phyloP scores from a whole-genome alignment of 2,113 vertebrate genomes.

The Plecotus auritus region DNA sequence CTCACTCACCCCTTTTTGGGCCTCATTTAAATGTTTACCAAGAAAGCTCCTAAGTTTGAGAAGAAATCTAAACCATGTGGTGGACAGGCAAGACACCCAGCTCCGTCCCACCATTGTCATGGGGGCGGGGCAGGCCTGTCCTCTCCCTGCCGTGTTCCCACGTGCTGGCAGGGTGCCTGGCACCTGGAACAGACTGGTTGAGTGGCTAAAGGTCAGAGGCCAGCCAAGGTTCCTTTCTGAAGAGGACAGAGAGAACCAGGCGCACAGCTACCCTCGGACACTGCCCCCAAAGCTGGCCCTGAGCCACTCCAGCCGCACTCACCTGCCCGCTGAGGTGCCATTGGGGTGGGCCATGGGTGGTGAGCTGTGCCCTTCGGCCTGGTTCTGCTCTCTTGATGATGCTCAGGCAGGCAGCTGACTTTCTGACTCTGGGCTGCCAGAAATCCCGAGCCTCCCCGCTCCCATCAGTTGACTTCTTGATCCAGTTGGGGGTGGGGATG shows the following conservation, averaged over 20 bases:
- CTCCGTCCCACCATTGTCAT: accelerated
- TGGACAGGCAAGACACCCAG: background rate
- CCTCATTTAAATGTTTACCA: background rate
- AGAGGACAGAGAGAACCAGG: background rate
- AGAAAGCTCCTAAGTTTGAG: background rate
- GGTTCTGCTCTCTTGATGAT: background rate
- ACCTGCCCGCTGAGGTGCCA: accelerated
- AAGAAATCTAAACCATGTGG: background rate
- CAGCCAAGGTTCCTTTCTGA: background rate
- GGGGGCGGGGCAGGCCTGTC: background rate
- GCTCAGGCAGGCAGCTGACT: background rate
- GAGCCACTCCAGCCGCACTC: background rate
- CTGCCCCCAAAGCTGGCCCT: background rate
- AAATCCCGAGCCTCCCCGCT: background rate
- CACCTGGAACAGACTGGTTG: background rate
- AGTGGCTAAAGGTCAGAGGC: background rate
- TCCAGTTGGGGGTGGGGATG: background rate
- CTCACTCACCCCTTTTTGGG: background rate
- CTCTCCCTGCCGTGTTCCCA: background rate
- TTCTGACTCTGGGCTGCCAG: background rate
- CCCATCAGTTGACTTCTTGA: background rate
- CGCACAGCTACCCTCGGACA: background rate
- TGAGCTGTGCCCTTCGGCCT: background rate
- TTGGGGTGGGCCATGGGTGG: background rate
- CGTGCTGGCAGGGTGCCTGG: background rate